phyloP scores from a whole-genome alignment of 2,888 invertebrate genomes.

The Erebia palarica region DNA sequence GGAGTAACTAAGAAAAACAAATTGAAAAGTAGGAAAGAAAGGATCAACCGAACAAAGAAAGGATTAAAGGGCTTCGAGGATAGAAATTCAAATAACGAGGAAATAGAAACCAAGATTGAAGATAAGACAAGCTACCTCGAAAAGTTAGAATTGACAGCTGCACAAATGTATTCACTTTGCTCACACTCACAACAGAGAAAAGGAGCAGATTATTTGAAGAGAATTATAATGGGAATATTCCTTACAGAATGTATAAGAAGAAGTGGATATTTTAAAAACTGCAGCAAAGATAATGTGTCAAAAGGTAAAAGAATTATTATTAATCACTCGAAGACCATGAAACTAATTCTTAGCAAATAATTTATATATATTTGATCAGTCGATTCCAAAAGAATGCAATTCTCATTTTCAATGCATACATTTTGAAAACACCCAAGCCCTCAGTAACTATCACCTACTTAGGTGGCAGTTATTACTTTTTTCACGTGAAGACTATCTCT shows the following conservation, averaged over 20 bases:
- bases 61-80: conserved; percentile 59
- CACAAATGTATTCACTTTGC: conserved; percentile 85
- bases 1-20: conserved; percentile 67
- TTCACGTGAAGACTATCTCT: too few relatives aligned
- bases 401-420: too few relatives aligned
- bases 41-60: conserved; percentile 67
- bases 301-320: conserved; percentile 51
- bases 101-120: conserved; percentile 54
- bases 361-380: too few relatives aligned
- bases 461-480: too few relatives aligned
- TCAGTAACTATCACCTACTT: too few relatives aligned
- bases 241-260: conserved; percentile 87
- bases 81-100: conserved; percentile 57
- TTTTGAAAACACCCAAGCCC: too few relatives aligned
- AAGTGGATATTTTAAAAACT: conserved; percentile 83
- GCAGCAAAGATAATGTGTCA: conserved; percentile 51
- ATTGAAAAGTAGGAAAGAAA: conserved; percentile 71
- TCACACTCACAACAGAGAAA: conserved; percentile 84
- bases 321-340: not conserved
- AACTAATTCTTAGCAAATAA: too few relatives aligned
- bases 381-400: too few relatives aligned
- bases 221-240: conserved; percentile 90
- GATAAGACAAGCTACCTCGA: conserved; percentile 60
- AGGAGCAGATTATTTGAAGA: conserved; percentile 87
- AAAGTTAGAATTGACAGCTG: conserved; percentile 65